phyloP scores from a whole-genome alignment of 1,140 invertebrate genomes.

The Archegozetes longisetosus region DNA sequence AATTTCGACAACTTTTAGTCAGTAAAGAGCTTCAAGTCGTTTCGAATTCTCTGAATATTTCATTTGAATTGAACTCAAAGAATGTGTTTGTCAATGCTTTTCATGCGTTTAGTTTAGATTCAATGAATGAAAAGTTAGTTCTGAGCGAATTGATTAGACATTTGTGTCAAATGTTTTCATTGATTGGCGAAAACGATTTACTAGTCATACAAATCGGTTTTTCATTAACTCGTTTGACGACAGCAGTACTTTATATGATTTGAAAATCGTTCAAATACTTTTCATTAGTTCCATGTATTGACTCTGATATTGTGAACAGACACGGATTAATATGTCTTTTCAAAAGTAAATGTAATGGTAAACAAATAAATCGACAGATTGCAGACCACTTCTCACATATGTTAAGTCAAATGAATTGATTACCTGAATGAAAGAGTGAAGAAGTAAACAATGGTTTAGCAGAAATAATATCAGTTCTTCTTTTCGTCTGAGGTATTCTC shows the following conservation, averaged over 20 bases:
- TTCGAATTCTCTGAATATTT: no score
- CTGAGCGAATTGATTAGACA: not conserved
- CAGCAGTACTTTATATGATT: not conserved
- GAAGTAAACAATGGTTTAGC: not conserved
- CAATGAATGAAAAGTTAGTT: not conserved
- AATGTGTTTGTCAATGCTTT: not conserved
- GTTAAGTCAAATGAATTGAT: not conserved
- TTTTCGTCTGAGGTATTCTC: not conserved
- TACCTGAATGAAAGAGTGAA: not conserved
- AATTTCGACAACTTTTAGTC: no score
- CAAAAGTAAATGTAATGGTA: not conserved
- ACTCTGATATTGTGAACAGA: not conserved
- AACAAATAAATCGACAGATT: not conserved
- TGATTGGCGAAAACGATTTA: not conserved
- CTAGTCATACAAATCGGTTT: not conserved
- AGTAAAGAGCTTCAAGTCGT: no score
- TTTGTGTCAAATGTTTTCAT: not conserved
- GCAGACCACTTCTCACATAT: not conserved
- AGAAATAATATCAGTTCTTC: not conserved
- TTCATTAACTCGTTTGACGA: not conserved
- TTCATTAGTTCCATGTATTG: not conserved
- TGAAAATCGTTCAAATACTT: not conserved
- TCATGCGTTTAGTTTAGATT: not conserved
- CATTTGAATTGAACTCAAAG: no score
- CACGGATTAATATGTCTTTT: not conserved